Evolutionary conservation across 2,797 vertebrate genomes (phyloP).

Genomic region (Sebastes flavidus): DNA sequence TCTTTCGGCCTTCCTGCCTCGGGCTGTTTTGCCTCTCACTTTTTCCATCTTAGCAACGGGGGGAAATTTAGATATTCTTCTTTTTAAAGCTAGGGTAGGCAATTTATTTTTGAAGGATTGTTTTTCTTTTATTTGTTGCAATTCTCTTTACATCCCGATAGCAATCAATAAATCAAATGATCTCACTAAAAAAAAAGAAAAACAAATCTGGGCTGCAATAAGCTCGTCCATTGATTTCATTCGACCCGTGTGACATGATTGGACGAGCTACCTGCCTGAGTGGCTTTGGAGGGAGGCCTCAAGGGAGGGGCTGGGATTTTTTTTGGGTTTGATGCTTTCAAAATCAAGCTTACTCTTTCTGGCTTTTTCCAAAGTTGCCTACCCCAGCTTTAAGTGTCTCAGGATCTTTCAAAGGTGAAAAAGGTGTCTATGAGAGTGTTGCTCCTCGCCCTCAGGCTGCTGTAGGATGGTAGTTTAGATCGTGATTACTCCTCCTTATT

Average conservation of each 20-base stretch:
- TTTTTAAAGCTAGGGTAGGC: not conserved
- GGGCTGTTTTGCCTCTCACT: not conserved
- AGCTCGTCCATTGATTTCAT: not conserved
- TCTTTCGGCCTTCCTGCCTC: not conserved
- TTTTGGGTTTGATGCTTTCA: too few species aligned
- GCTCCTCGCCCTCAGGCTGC: conserved; percentile 36
- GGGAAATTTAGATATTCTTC: not conserved
- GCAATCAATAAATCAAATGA: too few species aligned
- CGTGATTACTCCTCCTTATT: conserved; percentile 9
- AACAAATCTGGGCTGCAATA: not conserved
- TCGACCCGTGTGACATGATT: not conserved
- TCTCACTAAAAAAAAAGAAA: not conserved
- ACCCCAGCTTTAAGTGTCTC: not conserved
- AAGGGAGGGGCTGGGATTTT: too few species aligned
- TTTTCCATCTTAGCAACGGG: conserved; percentile 25
- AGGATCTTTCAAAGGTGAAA: not conserved
- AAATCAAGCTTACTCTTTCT: too few species aligned
- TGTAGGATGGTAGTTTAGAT: conserved; percentile 8
- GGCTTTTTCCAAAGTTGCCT: too few species aligned
- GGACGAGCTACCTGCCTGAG: too few species aligned
- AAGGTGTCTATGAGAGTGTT: not conserved
- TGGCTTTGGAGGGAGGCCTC: too few species aligned
- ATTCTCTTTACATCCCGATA: too few species aligned
- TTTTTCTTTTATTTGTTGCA: too few species aligned
- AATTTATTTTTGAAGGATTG: too few species aligned